Evolutionary conservation across 1,140 invertebrate species (phyloP).

Genomic region (Drosophila bipectinata): DNA sequence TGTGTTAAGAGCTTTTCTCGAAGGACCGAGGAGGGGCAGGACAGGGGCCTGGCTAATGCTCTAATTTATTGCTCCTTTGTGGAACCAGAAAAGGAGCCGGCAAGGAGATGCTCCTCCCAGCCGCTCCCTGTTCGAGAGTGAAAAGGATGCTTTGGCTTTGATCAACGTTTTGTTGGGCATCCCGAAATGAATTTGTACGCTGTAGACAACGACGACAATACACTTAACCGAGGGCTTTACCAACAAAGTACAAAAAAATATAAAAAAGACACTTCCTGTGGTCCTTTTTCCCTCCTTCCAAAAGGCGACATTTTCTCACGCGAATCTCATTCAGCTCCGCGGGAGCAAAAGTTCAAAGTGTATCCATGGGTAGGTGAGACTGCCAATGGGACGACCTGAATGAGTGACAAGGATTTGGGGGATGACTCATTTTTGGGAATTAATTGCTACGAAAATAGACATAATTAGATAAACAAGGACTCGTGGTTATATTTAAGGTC

Average conservation of each 20-base stretch:
- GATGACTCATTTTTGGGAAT: not conserved
- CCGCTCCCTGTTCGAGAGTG: slow-evolving; percentile 54
- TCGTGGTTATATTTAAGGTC: not conserved
- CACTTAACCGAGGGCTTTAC: slow-evolving; percentile 32
- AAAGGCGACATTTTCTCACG: slow-evolving; percentile 40
- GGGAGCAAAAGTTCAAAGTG: slow-evolving; percentile 37
- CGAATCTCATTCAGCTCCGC: slow-evolving; percentile 33
- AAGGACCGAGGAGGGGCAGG: not conserved
- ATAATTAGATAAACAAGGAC: not conserved
- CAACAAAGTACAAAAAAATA: not conserved
- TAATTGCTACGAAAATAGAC: slow-evolving; percentile 4
- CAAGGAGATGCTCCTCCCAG: slow-evolving; percentile 2
- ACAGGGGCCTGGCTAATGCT: slow-evolving; percentile 53
- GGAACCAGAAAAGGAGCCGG: slow-evolving; percentile 26
- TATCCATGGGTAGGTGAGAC: not conserved
- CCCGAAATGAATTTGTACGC: slow-evolving; percentile 69
- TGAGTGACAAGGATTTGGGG: not conserved
- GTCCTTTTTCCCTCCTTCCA: not conserved
- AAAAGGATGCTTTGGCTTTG: slow-evolving; percentile 77
- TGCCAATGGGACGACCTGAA: not conserved
- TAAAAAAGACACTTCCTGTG: not conserved
- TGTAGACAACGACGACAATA: slow-evolving; percentile 32
- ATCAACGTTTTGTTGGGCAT: slow-evolving; percentile 76
- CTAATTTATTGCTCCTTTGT: slow-evolving; percentile 77
- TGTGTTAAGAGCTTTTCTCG: slow-evolving; percentile 68